Evolutionary conservation across 2,888 invertebrate genomes (phyloP), one percentile per base, ranked within the genome.

Genomic region (Drosophila affinis): DNA sequence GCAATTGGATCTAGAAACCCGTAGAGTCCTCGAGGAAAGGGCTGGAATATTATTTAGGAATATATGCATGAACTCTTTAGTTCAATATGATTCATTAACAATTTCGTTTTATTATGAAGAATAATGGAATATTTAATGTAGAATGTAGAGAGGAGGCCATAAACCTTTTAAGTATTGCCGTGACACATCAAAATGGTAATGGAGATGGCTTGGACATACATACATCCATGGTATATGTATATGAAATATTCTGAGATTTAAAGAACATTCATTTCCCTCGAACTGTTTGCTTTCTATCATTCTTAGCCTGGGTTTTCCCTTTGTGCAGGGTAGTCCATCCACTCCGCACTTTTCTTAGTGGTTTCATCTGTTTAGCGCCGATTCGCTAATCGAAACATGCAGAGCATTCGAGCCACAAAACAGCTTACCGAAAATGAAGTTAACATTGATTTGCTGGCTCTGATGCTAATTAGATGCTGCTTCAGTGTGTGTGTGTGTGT

Each of bases 371-470:
- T 48, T 60, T 62, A 44, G 39, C 64, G 48, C 14, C 54, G 64
- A 32, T 64, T 63, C 17, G 64, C 64, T 63, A 64, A 54, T 48
- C 53, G n/a, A n/a, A 39, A 2, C 39, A 44, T 48, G 17, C 44
- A 48, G 17, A 53, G 39, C 53, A 62, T 47, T 9, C 29, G 14
- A 18, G 12, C 39, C 21, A 18, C 1, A 54, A 44, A 12, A 34
- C 4, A 34, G 12, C 3, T 9, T 1, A 34, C 3, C 14, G 6
- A 14, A 34, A 32, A 51, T 44, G n/a, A 24, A 55, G 24, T 51
- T 65, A 51, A 18, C 65, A 65, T 64, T 65, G 65, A 64, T 65
- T 49, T 49, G 65, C 46, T 17, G 45, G 17, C 27, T 56, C 12
- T n/a, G 21, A 21, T 21, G 56, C 55, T 67, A 64, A 67, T 65